A percentile compares a stretch with the other conserved stretches of the same genome.
These are phyloP conservation scores for Punctoribates punctum DNA, from an alignment of 2,888 invertebrate genomes.

Conservation along the genomic window DNA sequence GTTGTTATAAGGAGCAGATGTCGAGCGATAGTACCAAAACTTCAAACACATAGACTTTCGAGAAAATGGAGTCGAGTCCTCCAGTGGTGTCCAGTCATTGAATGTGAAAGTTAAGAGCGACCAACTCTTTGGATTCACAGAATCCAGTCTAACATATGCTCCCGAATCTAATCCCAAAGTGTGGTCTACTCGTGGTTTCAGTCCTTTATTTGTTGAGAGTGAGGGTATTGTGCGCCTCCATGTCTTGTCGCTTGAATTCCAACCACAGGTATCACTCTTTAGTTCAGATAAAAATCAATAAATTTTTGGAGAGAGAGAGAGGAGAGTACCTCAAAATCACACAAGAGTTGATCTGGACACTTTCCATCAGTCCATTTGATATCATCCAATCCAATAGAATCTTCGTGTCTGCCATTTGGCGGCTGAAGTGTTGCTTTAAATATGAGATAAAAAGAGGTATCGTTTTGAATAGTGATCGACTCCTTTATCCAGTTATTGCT, in stretches of 20 bases:
- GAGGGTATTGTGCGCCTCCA: not conserved
- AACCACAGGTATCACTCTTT: not conserved
- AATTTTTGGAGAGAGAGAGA: not conserved
- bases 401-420: not conserved
- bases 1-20: not conserved
- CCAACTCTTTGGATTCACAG: too few relatives aligned
- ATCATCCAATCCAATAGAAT: slow-evolving; percentile 12
- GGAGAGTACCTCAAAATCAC: not conserved
- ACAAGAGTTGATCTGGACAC: not conserved
- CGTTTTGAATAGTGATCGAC: not conserved
- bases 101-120: not conserved
- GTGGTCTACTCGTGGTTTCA: not conserved
- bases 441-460: not conserved
- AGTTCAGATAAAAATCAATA: not conserved
- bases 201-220: not conserved
- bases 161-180: not conserved
- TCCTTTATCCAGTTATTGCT: slow-evolving; percentile 16
- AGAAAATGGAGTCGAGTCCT: not conserved
- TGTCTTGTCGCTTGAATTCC: not conserved
- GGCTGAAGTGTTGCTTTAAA: not conserved
- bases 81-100: not conserved
- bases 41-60: not conserved
- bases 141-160: not conserved
- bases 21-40: not conserved
- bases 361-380: not conserved